A percentile compares a stretch with the other conserved stretches of the same genome.
Evolutionary conservation across 2,888 invertebrate genomes (phyloP).

Genomic region (Eupithecia centaureata): DNA sequence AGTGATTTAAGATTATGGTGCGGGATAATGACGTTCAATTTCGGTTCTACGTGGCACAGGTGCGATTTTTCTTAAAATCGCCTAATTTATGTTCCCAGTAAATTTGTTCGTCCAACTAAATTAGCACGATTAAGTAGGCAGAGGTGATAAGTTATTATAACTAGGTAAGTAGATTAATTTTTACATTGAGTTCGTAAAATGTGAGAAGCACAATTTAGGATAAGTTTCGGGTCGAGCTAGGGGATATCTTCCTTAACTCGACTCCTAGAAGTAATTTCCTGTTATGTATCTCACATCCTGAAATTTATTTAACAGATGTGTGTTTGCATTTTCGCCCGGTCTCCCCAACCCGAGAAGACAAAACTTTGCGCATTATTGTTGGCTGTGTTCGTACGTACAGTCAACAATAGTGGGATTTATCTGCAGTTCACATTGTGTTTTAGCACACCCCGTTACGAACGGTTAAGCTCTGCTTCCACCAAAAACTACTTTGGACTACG

Average conservation of each 20-base stretch:
- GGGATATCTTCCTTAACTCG: constrained; percentile 34
- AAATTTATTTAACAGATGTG: constrained; percentile 53
- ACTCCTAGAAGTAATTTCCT: constrained; percentile 54
- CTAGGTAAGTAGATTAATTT: constrained; percentile 29
- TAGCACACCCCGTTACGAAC: constrained; percentile 1
- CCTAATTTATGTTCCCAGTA: constrained; percentile 64
- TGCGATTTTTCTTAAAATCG: constrained; percentile 76
- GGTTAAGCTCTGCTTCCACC: constrained; percentile 2
- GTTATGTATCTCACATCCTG: constrained; percentile 46
- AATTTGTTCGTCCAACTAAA: constrained; percentile 58
- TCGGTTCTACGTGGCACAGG: constrained; percentile 73
- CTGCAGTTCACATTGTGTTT: constrained; percentile 31
- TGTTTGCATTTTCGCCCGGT: constrained; percentile 47
- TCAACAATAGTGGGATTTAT: constrained; percentile 49
- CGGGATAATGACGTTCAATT: constrained; percentile 81
- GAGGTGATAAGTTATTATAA: constrained; percentile 44
- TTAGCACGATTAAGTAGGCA: constrained; percentile 50
- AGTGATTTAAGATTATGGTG: constrained; percentile 83
- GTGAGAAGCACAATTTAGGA: constrained; percentile 24
- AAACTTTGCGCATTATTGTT: constrained; percentile 57
- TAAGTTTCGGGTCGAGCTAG: constrained; percentile 38
- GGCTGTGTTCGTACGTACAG: constrained; percentile 30
- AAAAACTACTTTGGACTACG: neutral
- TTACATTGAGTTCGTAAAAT: constrained; percentile 13
- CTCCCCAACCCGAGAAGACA: constrained; percentile 52